Percentiles rank a stretch among this genome's conserved stretches.
Conservation (phyloP, 35 echinoderm and acorn worm species). For the Eucidaris tribuloides region DNA sequence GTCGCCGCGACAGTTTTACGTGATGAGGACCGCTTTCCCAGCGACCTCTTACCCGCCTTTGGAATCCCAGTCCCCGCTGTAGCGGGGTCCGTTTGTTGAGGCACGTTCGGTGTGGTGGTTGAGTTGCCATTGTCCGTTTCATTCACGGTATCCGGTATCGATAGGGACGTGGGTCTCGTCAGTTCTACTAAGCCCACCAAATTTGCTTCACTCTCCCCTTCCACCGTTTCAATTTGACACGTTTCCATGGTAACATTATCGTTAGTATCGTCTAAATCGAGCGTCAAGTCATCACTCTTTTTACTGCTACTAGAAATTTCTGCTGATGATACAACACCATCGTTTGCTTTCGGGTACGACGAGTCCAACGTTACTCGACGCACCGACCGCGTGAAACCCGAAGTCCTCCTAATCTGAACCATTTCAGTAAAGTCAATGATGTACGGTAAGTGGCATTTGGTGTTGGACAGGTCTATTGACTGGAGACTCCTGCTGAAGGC, state of each 20-base stretch:
- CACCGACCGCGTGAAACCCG: conserved; percentile 56
- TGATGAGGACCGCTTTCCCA: conserved; percentile 2
- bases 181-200: not conserved
- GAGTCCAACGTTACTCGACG: conserved; percentile 28
- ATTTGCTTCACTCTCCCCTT: not conserved
- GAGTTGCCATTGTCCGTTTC: conserved; percentile 1
- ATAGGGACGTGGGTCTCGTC: not conserved
- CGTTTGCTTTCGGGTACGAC: conserved; percentile 20
- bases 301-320: not conserved
- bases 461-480: conserved; percentile 57
- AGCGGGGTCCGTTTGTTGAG: not conserved
- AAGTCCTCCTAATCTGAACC: conserved; percentile 58
- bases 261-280: not conserved
- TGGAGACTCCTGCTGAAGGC: conserved; percentile 28
- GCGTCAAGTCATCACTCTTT: not conserved
- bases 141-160: not conserved
- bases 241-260: conserved; percentile 5
- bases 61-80: not conserved
- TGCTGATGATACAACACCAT: not conserved
- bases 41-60: not conserved
- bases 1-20: conserved; percentile 65
- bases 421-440: conserved; percentile 63
- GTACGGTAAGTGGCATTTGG: conserved; percentile 66
- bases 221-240: conserved; percentile 4
- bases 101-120: not conserved